phyloP scores from a whole-genome alignment of 2,797 vertebrate species.

The Amniataba percoides region DNA sequence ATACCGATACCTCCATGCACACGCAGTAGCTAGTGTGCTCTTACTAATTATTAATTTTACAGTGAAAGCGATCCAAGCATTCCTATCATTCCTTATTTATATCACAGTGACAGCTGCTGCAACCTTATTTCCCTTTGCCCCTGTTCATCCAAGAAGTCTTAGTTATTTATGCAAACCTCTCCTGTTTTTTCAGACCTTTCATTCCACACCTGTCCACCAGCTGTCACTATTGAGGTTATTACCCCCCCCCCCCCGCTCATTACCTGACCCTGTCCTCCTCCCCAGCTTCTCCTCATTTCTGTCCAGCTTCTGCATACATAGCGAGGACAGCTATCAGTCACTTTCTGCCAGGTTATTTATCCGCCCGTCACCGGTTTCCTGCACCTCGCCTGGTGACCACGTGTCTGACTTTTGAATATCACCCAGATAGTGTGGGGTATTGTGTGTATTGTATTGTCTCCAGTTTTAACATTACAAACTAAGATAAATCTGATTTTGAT shows the following conservation, averaged over 20 bases:
- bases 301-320: neutral
- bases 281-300: neutral
- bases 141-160: neutral
- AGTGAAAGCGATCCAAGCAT: neutral
- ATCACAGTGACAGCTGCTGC: neutral
- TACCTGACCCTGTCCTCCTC: neutral
- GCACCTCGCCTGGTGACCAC: neutral
- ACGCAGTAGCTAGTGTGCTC: neutral
- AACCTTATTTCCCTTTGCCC: neutral
- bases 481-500: neutral
- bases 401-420: neutral
- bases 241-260: neutral
- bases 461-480: neutral
- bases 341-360: neutral
- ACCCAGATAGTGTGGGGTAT: too few relatives aligned
- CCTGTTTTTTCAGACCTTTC: neutral
- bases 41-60: constrained; percentile 16
- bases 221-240: neutral
- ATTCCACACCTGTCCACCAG: neutral
- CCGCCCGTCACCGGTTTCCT: neutral
- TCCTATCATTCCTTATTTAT: neutral
- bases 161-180: neutral
- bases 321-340: neutral
- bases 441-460: too few relatives aligned
- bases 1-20: neutral